Base-by-base conservation (phyloP, 2,888 invertebrate species). In the Luffia ferchaultella region DNA sequence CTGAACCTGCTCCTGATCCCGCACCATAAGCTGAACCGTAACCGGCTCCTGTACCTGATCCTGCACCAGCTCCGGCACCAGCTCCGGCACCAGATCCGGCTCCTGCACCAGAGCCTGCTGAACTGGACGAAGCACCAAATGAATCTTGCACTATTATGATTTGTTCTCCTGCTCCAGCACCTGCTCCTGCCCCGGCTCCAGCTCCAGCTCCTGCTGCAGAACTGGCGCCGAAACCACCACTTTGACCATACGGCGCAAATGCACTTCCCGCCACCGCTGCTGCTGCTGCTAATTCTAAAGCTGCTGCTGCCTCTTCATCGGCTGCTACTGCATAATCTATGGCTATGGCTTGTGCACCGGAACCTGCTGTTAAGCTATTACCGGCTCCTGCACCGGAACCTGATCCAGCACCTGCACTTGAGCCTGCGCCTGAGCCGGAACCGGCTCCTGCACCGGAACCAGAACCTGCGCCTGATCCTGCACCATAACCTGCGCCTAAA, bases 21-120 rank as follows among this genome's bases (percentile, higher is more conserved):
- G n/a, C n/a, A n/a, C n/a, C n/a, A n/a, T n/a, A n/a, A n/a, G n/a
- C n/a, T n/a, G n/a, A 3, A 18, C 45, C 45, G 5, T 45, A 2
- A n/a, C 45, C 45, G 18, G n/a, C n/a, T 18, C 20, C 46, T n/a
- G 46, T 20, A 19, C 16, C n/a, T 42, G 43, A n/a, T 7, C 20
- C 46, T 7, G 20, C 3, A 2, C 46, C 46, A 7, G 46, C 12
- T 12, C 20, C 46, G 19, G 46, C 19, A 20, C 46, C 46, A 18
- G 46, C n/a, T 7, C 43, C 49, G 16, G 46, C 18, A 20, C 46
- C 49, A 15, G 20, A 48, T 19, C 42, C 48, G 9, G 45, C 44
- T 18, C 45, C 40, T 3, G 30, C 48, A n/a, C 42, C 51, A 20
- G 51, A 19, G 17, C 41, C 46, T 30, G 50, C 30, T n/a, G n/a